These are phyloP conservation scores for Diachasma alloeum DNA, from an alignment of 1,140 invertebrate species.

Conservation along the genomic window DNA sequence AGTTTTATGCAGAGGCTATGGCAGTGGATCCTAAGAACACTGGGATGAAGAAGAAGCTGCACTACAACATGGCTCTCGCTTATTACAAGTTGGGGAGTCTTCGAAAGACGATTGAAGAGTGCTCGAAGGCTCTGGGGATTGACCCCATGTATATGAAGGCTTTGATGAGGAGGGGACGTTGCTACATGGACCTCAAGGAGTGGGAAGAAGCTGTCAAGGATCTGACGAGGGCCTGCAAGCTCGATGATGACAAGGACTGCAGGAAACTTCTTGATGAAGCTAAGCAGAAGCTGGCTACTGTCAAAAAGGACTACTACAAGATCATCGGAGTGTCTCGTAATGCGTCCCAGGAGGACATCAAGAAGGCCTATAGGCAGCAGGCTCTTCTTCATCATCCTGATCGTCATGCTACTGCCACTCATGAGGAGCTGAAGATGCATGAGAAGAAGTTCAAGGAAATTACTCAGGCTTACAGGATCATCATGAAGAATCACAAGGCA, in stretches of 20 bases:
- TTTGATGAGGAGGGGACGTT: not conserved
- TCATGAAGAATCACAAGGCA: not conserved
- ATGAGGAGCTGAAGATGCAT: not conserved
- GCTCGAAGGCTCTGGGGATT: not conserved
- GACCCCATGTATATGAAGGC: not conserved
- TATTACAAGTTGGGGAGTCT: not conserved
- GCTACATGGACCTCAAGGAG: not conserved
- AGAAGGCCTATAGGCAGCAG: not conserved
- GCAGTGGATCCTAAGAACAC: not conserved
- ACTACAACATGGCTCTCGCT: conserved; percentile 10
- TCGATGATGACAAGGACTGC: not conserved
- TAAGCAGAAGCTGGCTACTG: not conserved
- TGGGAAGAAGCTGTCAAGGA: conserved; percentile 4
- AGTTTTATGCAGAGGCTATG: not conserved
- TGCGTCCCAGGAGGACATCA: not conserved
- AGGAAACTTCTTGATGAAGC: not conserved
- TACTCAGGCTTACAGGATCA: not conserved
- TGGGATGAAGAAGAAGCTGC: not conserved
- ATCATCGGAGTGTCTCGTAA: not conserved
- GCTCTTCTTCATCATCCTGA: conserved; percentile 14
- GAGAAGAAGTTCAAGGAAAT: conserved; percentile 15
- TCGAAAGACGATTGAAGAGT: not conserved
- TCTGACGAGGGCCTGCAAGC: not conserved
- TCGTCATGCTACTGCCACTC: not conserved
- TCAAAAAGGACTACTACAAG: not conserved